Conservation (phyloP, 2,797 vertebrate genomes). For the Chelon auratus region DNA sequence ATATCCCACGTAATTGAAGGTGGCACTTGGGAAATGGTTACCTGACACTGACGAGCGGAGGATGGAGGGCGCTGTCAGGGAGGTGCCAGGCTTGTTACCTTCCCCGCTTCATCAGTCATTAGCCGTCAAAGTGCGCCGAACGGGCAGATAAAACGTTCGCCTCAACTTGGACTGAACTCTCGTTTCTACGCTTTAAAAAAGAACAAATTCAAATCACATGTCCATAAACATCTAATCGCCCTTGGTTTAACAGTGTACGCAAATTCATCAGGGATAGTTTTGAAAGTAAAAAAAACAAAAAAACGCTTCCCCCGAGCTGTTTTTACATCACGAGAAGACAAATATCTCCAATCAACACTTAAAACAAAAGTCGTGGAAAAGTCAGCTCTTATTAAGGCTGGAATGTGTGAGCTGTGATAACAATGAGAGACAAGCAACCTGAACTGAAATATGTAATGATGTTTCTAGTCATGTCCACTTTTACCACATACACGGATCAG, state of each 20-base stretch:
- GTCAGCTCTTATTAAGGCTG: slow-evolving; percentile 12
- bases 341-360: slow-evolving; percentile 30
- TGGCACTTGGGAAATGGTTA: slow-evolving; percentile 78
- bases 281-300: slow-evolving; percentile 1
- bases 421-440: neutral
- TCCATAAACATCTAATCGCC: slow-evolving; percentile 24
- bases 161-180: slow-evolving; percentile 23
- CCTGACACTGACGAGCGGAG: slow-evolving; percentile 71
- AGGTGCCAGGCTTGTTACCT: slow-evolving; percentile 47
- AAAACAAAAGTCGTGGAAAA: slow-evolving; percentile 22
- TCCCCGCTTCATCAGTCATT: slow-evolving; percentile 62
- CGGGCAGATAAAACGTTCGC: slow-evolving; percentile 34
- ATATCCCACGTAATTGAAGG: slow-evolving; percentile 76
- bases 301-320: neutral
- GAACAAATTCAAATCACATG: neutral
- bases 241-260: slow-evolving; percentile 10
- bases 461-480: no score
- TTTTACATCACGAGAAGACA: slow-evolving; percentile 12
- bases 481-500: no score
- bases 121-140: slow-evolving; percentile 47
- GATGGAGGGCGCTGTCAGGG: slow-evolving; percentile 65
- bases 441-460: slow-evolving; percentile 2
- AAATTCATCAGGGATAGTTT: slow-evolving; percentile 9
- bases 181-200: slow-evolving; percentile 1
- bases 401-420: slow-evolving; percentile 19